Percentiles rank a stretch among this genome's conserved stretches.
Evolutionary conservation across 2,888 invertebrate genomes (phyloP).

Genomic region (Cryptocheilus praepositus): DNA sequence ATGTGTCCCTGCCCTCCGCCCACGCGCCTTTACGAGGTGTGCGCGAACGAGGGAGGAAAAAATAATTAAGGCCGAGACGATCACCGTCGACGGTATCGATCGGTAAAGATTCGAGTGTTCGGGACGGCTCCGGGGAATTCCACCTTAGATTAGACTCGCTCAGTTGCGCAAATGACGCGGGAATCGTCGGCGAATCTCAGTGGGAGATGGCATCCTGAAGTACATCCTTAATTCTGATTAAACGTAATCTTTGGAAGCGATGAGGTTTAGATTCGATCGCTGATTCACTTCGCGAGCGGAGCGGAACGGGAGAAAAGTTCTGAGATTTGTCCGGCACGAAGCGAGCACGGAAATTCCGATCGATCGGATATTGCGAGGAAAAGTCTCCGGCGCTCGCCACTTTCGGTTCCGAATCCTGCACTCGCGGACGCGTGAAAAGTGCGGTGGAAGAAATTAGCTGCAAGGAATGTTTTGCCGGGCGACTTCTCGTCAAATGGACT

Average conservation of each 20-base stretch:
- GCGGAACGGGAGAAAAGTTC: slow-evolving; percentile 33
- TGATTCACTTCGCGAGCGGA: slow-evolving; percentile 4
- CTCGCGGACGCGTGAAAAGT: slow-evolving; percentile 8
- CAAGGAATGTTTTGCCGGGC: too few relatives aligned
- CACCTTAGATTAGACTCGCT: slow-evolving; percentile 42
- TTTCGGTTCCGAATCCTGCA: slow-evolving; percentile 17
- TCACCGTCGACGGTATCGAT: too few relatives aligned
- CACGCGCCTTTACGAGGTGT: not conserved
- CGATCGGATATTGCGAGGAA: slow-evolving; percentile 33
- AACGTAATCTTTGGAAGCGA: slow-evolving; percentile 43
- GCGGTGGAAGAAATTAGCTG: not conserved
- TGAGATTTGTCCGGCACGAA: slow-evolving; percentile 22
- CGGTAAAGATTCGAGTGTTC: not conserved
- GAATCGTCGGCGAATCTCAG: slow-evolving; percentile 19
- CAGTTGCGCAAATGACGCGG: slow-evolving; percentile 44
- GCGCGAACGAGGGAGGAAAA: not conserved
- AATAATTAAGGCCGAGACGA: not conserved
- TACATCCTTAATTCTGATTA: slow-evolving; percentile 54
- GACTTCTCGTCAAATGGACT: too few relatives aligned
- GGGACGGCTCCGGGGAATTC: not conserved
- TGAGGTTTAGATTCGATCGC: slow-evolving; percentile 20
- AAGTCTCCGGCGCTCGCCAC: slow-evolving; percentile 30
- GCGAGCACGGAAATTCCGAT: slow-evolving; percentile 13
- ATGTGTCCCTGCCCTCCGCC: too few relatives aligned
- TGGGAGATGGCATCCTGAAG: slow-evolving; percentile 18